A percentile compares a stretch with the other conserved stretches of the same genome.
Evolutionary conservation across 2,113 vertebrate species (phyloP).

Genomic region (Lophochroa leadbeateri): DNA sequence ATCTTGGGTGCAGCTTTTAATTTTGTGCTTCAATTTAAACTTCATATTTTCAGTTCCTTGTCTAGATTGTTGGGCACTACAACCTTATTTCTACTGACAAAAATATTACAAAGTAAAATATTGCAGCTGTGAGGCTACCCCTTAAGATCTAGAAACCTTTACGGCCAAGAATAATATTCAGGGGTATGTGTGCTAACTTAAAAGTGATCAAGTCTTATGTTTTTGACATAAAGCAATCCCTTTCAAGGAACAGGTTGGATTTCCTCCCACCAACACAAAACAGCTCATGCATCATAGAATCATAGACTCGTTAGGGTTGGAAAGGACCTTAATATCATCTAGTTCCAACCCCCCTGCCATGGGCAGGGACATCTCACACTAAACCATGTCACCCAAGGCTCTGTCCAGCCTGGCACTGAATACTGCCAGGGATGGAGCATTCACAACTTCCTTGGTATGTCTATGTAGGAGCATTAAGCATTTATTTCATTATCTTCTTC

Average conservation of each 20-base stretch:
- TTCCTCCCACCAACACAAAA: background rate
- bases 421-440: too few species aligned
- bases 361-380: too few species aligned
- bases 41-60: background rate
- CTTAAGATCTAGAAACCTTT: background rate
- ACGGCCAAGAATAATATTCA: background rate
- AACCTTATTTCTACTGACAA: background rate
- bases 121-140: background rate
- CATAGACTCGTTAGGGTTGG: too few species aligned
- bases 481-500: background rate
- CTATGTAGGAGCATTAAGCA: background rate
- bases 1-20: background rate
- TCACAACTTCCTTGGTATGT: too few species aligned
- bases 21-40: background rate
- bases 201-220: background rate
- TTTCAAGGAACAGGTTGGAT: background rate
- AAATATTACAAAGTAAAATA: background rate
- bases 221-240: background rate
- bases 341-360: too few species aligned
- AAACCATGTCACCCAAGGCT: too few species aligned
- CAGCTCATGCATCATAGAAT: background rate
- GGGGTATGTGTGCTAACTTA: accelerated
- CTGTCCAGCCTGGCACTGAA: too few species aligned
- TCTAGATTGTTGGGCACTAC: background rate
- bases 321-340: too few species aligned